These are phyloP conservation scores for Myotis daubentonii DNA, from an alignment of 2,797 vertebrate species.

Conservation along the genomic window DNA sequence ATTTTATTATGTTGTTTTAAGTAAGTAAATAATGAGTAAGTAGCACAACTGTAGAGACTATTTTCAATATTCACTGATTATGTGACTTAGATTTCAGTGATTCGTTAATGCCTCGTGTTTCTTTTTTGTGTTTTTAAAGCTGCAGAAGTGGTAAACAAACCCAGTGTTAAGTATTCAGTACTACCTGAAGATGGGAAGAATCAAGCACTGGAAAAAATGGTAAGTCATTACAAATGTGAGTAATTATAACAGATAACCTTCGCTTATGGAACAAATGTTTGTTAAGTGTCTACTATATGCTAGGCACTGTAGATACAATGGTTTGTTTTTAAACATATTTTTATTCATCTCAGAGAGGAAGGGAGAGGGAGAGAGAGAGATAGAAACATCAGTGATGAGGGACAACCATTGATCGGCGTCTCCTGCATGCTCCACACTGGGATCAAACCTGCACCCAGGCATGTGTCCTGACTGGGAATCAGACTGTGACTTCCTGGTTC, in stretches of 20 bases:
- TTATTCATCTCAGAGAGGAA: too few relatives aligned
- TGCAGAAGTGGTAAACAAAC: conserved; percentile 57
- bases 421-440: too few relatives aligned
- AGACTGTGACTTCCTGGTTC: too few relatives aligned
- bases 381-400: too few relatives aligned
- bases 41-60: neutral
- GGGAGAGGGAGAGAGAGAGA: too few relatives aligned
- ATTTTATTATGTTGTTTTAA: neutral
- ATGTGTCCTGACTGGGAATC: too few relatives aligned
- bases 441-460: too few relatives aligned
- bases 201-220: conserved; percentile 45
- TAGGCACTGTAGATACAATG: neutral
- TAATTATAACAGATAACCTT: neutral
- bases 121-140: conserved; percentile 75
- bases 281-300: neutral
- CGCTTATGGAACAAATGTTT: neutral
- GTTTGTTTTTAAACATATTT: too few relatives aligned
- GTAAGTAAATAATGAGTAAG: neutral
- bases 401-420: too few relatives aligned
- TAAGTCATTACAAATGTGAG: neutral
- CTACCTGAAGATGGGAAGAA: conserved; percentile 68
- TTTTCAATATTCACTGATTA: conserved; percentile 35
- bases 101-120: conserved; percentile 40
- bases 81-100: neutral
- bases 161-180: conserved; percentile 40